phyloP scores from a whole-genome alignment of 2,888 invertebrate genomes.

The Pachymerium ferrugineum region DNA sequence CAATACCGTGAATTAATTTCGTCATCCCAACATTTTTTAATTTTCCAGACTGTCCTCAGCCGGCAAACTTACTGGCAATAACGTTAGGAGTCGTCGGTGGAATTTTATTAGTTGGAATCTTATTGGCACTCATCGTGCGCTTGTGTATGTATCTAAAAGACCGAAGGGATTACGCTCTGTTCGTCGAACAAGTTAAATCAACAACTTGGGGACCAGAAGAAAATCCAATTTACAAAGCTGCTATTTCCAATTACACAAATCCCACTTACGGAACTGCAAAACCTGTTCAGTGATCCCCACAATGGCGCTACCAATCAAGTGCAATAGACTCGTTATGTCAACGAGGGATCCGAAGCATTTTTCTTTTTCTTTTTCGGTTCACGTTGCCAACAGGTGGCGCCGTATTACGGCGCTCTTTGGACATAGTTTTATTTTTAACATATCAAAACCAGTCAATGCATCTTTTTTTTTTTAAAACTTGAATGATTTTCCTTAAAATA shows the following conservation, averaged over 20 bases:
- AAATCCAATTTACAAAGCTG: conserved; percentile 99
- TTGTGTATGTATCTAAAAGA: conserved; percentile 94
- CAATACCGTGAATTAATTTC: too few relatives aligned
- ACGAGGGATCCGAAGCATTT: too few relatives aligned
- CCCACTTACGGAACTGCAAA: conserved; percentile 70
- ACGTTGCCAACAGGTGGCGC: not conserved
- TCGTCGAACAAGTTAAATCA: conserved; percentile 95
- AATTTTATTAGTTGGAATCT: conserved; percentile 89
- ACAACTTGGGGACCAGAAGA: conserved; percentile 98
- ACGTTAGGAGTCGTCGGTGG: conserved; percentile 93
- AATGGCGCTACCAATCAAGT: not conserved
- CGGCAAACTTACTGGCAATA: conserved; percentile 59
- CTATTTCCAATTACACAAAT: conserved; percentile 98
- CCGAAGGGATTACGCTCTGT: conserved; percentile 90
- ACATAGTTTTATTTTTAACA: too few relatives aligned
- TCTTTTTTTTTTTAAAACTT: not conserved
- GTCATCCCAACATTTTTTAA: too few relatives aligned
- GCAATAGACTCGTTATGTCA: not conserved
- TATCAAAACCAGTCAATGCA: not conserved
- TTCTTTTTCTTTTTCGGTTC: not conserved
- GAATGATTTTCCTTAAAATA: too few relatives aligned
- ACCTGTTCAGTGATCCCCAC: not conserved
- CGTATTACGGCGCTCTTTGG: not conserved
- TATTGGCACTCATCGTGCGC: conserved; percentile 92
- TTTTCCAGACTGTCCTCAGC: conserved; percentile 27